These are phyloP conservation scores for Chrysomallon squamiferum DNA, from an alignment of 1,140 invertebrate genomes.

Conservation along the genomic window DNA sequence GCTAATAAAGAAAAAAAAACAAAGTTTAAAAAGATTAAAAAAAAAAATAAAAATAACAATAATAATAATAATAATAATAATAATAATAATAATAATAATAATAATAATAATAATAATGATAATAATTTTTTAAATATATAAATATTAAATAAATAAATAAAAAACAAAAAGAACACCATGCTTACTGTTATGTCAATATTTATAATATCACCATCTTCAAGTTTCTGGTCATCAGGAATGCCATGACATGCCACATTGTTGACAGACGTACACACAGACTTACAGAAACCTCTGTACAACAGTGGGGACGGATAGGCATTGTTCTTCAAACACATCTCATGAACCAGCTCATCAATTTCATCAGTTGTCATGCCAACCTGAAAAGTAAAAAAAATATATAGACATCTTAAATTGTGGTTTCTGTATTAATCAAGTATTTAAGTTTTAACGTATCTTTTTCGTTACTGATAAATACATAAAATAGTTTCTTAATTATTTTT, in stretches of 20 bases:
- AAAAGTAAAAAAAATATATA: slow-evolving; percentile 8
- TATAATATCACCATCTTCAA: slow-evolving; percentile 87
- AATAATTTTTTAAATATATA: too few species aligned
- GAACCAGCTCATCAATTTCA: slow-evolving; percentile 80
- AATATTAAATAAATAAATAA: too few species aligned
- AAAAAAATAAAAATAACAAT: too few species aligned
- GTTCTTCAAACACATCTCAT: slow-evolving; percentile 73
- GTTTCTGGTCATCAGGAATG: slow-evolving; percentile 84
- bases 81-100: too few species aligned
- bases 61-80: too few species aligned
- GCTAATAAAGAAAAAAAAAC: too few species aligned
- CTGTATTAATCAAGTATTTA: not conserved
- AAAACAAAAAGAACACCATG: too few species aligned
- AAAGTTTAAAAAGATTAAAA: too few species aligned
- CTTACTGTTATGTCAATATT: slow-evolving; percentile 92
- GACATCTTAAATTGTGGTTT: not conserved
- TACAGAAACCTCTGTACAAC: slow-evolving; percentile 85
- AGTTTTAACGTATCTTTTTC: not conserved
- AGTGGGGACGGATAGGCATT: slow-evolving; percentile 91
- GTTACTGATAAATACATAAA: not conserved
- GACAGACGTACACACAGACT: slow-evolving; percentile 93
- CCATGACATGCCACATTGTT: slow-evolving; percentile 96
- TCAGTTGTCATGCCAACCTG: slow-evolving; percentile 88
- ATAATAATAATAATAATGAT: too few species aligned
- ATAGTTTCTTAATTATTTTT: not conserved